Evolutionary conservation across 2,797 vertebrate genomes (phyloP), one percentile per base, ranked within the genome.

Genomic region (Podarcis lilfordi): DNA sequence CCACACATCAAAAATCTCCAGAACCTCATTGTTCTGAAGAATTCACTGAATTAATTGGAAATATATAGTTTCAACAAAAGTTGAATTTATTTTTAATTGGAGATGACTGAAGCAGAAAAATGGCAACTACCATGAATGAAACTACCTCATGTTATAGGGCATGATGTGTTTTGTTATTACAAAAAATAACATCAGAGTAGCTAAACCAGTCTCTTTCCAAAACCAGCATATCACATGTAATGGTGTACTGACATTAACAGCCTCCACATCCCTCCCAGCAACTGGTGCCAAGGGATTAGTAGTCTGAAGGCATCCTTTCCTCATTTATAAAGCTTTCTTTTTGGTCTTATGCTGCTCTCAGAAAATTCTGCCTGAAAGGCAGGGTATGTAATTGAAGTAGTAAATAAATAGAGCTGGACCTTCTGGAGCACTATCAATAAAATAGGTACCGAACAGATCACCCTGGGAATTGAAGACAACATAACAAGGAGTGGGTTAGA

Each of bases 181-280:
- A 80, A 13, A 78, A 40, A n/a, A 59, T 7, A 25, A 5, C 72
- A n/a, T 69, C 72, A 86, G 25, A 40, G 13, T 4, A 61, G 27
- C 61, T 40, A 75, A 66, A 19, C 55, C 29, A 85, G 40, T 37
- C 77, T 83, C 75, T 84, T 76, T 85, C 80, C 84, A 89, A 90
- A 82, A 90, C 78, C 86, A 90, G 89, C 82, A 88, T 88, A 86
- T 84, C n/a, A 79, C 55, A 13, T 37, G 68, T 61, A 40, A 50
- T 45, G 8, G 69, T 76, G 40, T 8, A 80, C 27, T 45, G 27
- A 35, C 23, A 66, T 35, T 68, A 74, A 74, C 71, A 76, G 11
- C 71, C 29, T 64, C 72, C 25, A 84, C 11, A 74, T 17, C 15
- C 43, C 71, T 59, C 69, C 68, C 66, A 79, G 29, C 7, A 84